These are phyloP conservation scores for Capricornis sumatraensis DNA, from an alignment of 2,113 vertebrate species.

Conservation along the genomic window DNA sequence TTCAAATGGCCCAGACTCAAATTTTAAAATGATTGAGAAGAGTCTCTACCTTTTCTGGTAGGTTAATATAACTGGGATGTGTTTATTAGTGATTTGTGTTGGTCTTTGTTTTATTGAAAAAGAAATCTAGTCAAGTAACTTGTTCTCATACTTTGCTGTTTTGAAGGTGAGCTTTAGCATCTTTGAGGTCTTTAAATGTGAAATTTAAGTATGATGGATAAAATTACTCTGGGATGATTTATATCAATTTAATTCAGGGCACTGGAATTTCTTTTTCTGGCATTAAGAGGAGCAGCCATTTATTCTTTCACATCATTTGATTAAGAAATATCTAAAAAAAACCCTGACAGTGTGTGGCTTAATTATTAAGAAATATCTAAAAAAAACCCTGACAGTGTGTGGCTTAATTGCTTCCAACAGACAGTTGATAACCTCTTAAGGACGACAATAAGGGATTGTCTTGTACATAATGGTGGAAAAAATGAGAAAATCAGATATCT, in stretches of 20 bases:
- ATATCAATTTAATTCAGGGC: neutral
- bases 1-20: neutral
- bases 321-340: neutral
- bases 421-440: neutral
- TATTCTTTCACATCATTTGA: neutral
- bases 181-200: neutral
- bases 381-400: neutral
- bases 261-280: neutral
- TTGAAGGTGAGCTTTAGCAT: neutral
- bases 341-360: neutral
- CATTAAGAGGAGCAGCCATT: neutral
- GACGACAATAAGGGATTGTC: neutral
- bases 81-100: neutral
- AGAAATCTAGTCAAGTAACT: neutral
- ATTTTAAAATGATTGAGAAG: slow-evolving; percentile 6
- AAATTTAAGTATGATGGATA: slow-evolving; percentile 5
- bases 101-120: neutral
- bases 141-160: neutral
- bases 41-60: neutral
- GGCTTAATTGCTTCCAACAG: neutral
- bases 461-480: neutral
- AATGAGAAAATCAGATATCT: slow-evolving; percentile 25
- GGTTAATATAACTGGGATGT: neutral
- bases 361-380: neutral
- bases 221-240: neutral